Base-by-base conservation (phyloP, 2,888 invertebrate species). In the Parthenolecanium corni region DNA sequence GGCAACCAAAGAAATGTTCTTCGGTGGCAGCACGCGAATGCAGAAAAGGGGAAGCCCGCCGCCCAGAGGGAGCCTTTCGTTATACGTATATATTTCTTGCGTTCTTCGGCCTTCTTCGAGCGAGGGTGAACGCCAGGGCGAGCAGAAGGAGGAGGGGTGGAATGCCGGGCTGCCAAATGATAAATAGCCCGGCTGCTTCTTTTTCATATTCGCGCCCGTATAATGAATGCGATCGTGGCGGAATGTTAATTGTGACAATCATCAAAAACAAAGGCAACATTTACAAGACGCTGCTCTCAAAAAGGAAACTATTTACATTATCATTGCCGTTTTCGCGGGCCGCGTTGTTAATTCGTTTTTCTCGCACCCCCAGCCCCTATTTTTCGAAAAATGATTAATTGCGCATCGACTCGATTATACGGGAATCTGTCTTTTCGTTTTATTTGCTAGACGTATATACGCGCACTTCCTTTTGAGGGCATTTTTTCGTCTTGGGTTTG, bases 221-320 rank as follows among this genome's bases (percentile, higher is more conserved):
- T 49, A 49, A 49, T 49, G 18, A 49, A 49, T 49, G 49, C 49
- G 49, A 49, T 12, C 49, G 23, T 49, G 18, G 49, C 49, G 49
- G 49, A 49, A 49, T 49, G 49, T 49, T 49, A 49, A 49, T 49
- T 49, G 49, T 49, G 49, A 49, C 49, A 49, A 49, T 49, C 49
- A 49, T 49, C 49, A 49, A 49, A 49, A 49, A 49, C 49, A 49
- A 49, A 49, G 49, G 49, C 49, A 49, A 49, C 49, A 49, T 49
- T 49, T 49, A 49, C 49, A 49, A 49, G 49, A 4, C 23, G 18
- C 23, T 49, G 4, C 31, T 31, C 31, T 31, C 31, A 4, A 14
- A 49, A 49, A 49, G 49, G 49, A 49, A 49, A 49, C 49, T 49
- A 49, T 49, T 49, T 49, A 49, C 49, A 49, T 21, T 49, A 49